phyloP scores from a whole-genome alignment of 2,888 invertebrate genomes.

The Criorhina ranunculi region DNA sequence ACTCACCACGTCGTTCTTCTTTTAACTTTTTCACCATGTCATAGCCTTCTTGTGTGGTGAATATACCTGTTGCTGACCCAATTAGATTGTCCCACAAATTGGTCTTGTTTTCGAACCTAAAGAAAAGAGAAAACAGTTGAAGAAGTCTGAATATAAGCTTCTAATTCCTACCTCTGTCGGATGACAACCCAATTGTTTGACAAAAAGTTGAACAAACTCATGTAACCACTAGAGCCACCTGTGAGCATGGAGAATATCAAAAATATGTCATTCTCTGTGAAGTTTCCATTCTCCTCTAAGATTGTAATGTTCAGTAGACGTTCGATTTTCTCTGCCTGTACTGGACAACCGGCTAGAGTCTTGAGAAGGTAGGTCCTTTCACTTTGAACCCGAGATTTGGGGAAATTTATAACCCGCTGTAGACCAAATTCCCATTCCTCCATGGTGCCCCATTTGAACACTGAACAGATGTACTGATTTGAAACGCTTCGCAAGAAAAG shows the following conservation, averaged over 20 bases:
- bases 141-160: neutral
- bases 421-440: slow-evolving; percentile 94
- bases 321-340: slow-evolving; percentile 89
- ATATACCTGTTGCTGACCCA: slow-evolving; percentile 90
- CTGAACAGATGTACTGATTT: slow-evolving; percentile 91
- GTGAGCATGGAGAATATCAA: slow-evolving; percentile 91
- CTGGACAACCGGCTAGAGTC: slow-evolving; percentile 91
- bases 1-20: slow-evolving; percentile 87
- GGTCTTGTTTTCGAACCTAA: slow-evolving; percentile 88
- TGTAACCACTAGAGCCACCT: slow-evolving; percentile 89
- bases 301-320: slow-evolving; percentile 89
- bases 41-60: slow-evolving; percentile 90
- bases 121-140: slow-evolving; percentile 64
- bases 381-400: slow-evolving; percentile 88
- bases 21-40: slow-evolving; percentile 89
- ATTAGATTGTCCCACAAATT: slow-evolving; percentile 92
- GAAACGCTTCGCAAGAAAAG: slow-evolving; percentile 88
- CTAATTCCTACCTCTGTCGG: slow-evolving; percentile 86
- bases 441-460: slow-evolving; percentile 92
- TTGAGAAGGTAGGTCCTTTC: slow-evolving; percentile 92
- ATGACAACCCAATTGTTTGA: slow-evolving; percentile 89
- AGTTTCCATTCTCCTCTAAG: slow-evolving; percentile 89
- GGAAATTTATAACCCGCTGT: slow-evolving; percentile 90
- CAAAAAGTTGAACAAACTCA: slow-evolving; percentile 89
- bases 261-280: slow-evolving; percentile 91